Base-by-base conservation (phyloP, 2,888 invertebrate genomes). In the Drosophila sordidapex region DNA sequence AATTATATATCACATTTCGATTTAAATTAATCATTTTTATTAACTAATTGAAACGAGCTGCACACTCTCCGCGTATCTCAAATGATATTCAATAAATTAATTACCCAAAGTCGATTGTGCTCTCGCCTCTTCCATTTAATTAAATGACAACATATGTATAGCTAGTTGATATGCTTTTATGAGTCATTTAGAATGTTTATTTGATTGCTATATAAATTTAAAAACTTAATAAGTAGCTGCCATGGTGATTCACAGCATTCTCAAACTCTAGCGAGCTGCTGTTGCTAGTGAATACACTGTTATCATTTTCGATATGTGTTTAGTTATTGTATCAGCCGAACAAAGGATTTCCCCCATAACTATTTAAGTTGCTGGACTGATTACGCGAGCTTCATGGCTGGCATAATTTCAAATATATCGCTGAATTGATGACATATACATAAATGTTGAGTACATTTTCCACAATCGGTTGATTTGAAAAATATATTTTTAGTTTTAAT, bases 1-100 rank as follows among this genome's bases (percentile, higher is more conserved):
- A 87, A 87, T 84, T 66, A 72, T 72, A 81, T 86, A 69, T 74
- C 69, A 71, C 40, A 61, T 70, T 76, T 68, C 51, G 53, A 70
- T 73, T 74, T 43, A 11, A 69, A 78, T 71, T 70, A 68, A 63
- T 66, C 54, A 67, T 53, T 73, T 67, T 59, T 51, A 66, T 68
- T 53, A 63, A 59, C 57, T 61, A 54, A 63, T 69, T 57, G 62
- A 68, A 53, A 36, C 6, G 43, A 48, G 29, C 48, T 21, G 51
- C 52, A 59, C 27, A 27, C 27, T 49, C 25, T 40, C 40, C 25
- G 57, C 2, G 5, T 54, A 46, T 35, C 52, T 35, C 13, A 29
- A 38, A 40, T 40, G 13, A 52, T 48, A 52, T 46, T 59, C 29
- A 43, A 18, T 21, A 60, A 54, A 59, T 61, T 53, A 65, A 74